Conservation (phyloP, 23 tunicate species). For the Halocynthia aurantium region DNA sequence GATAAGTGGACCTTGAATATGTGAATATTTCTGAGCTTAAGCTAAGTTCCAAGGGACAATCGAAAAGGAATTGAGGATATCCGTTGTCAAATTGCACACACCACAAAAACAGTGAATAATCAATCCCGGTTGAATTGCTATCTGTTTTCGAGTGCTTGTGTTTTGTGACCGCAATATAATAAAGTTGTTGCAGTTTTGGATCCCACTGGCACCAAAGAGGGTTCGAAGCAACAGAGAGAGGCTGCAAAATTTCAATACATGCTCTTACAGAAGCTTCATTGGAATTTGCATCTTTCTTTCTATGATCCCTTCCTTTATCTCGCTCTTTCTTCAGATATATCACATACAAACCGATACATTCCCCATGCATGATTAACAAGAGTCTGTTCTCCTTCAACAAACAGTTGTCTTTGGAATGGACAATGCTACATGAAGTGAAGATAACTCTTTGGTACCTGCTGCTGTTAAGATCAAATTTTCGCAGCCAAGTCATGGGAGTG, state of each 20-base stretch:
- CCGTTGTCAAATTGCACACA: slow-evolving; percentile 42
- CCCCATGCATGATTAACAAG: slow-evolving; percentile 15
- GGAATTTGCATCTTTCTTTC: not conserved
- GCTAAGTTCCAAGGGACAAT: not conserved
- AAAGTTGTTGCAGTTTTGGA: slow-evolving; percentile 36
- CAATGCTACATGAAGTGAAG: slow-evolving; percentile 1
- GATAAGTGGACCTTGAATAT: not conserved
- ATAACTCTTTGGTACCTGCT: slow-evolving; percentile 14
- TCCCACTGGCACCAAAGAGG: slow-evolving; percentile 79
- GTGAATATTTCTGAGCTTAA: not conserved
- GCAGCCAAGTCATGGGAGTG: slow-evolving; percentile 6
- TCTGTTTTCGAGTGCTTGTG: not conserved
- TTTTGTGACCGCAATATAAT: slow-evolving; percentile 22
- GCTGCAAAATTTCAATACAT: not conserved
- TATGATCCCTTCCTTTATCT: not conserved
- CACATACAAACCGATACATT: slow-evolving; percentile 9
- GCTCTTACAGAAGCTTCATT: not conserved
- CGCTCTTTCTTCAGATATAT: not conserved
- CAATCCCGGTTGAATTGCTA: not conserved
- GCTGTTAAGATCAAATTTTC: not conserved
- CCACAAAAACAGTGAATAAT: not conserved
- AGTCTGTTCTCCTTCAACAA: slow-evolving; percentile 7
- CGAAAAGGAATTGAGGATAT: not conserved
- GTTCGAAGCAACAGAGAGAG: slow-evolving; percentile 14
- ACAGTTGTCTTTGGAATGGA: not conserved